Evolutionary conservation across 2,888 invertebrate species (phyloP).

Genomic region (Sesamia inferens): DNA sequence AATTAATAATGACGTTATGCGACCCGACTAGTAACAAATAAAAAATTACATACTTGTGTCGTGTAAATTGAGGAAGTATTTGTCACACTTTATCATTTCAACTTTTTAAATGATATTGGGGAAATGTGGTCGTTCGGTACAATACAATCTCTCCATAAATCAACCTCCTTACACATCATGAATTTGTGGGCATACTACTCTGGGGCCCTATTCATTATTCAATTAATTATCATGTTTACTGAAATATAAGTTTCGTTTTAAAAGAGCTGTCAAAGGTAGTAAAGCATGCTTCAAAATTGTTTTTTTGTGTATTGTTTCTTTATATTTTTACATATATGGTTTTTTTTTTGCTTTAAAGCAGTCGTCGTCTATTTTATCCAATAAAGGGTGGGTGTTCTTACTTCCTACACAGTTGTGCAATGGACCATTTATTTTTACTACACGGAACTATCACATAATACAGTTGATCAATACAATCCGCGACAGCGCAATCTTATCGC

Average conservation of each 20-base stretch:
- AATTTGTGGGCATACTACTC: no score
- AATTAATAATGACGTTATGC: not conserved
- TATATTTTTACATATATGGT: no score
- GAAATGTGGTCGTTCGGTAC: not conserved
- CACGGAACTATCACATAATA: not conserved
- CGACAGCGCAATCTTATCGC: constrained; percentile 18
- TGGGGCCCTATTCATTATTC: no score
- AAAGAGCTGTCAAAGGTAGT: no score
- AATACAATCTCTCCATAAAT: not conserved
- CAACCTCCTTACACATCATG: not conserved
- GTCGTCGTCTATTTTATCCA: no score
- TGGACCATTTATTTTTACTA: not conserved
- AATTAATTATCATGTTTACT: no score
- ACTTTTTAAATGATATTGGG: not conserved
- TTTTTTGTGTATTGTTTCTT: no score
- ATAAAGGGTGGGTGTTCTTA: no score
- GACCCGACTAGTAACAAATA: not conserved
- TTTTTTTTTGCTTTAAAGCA: no score
- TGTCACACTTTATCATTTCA: constrained; percentile 20
- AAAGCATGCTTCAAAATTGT: no score
- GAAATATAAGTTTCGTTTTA: no score
- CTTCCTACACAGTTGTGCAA: not conserved
- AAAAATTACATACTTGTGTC: not conserved
- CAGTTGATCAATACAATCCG: constrained; percentile 1
- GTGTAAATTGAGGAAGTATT: constrained; percentile 21